Conservation (phyloP, 2,888 invertebrate genomes). For the Polyploca ridens region DNA sequence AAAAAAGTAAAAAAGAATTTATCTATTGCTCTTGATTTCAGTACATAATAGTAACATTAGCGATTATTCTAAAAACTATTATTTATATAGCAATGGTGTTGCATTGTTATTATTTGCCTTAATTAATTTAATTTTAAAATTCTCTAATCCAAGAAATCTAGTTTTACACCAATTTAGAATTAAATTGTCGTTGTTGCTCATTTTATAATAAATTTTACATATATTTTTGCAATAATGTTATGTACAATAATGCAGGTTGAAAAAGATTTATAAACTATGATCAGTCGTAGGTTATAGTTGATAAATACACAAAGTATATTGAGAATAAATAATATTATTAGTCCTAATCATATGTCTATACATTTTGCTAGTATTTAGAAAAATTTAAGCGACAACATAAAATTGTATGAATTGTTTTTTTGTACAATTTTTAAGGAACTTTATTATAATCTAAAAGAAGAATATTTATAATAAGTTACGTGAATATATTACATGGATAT, state of each 20-base stretch:
- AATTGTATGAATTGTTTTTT: conserved; percentile 12
- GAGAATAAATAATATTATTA: conserved; percentile 1
- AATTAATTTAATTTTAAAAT: conserved; percentile 41
- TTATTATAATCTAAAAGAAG: conserved; percentile 30
- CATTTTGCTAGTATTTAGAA: conserved; percentile 23
- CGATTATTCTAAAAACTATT: conserved; percentile 49
- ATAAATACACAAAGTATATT: conserved; percentile 39
- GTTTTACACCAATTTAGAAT: conserved; percentile 79
- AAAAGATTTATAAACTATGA: conserved; percentile 64
- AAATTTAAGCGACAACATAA: conserved; percentile 16
- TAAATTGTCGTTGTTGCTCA: conserved; percentile 80
- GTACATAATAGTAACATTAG: conserved; percentile 55
- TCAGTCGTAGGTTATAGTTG: conserved; percentile 74
- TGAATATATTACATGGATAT: conserved; percentile 42
- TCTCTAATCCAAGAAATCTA: conserved; percentile 53
- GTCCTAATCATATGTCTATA: conserved; percentile 44
- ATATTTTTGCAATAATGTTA: conserved; percentile 45
- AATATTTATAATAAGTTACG: conserved; percentile 35
- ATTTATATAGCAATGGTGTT: conserved; percentile 70
- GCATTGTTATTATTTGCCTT: conserved; percentile 59
- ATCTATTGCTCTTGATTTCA: conserved; percentile 72
- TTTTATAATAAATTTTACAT: conserved; percentile 51
- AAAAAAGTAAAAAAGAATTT: conserved; percentile 49
- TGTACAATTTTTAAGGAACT: conserved; percentile 31
- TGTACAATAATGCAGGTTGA: conserved; percentile 59